A percentile compares a stretch with the other conserved stretches of the same genome.
Conservation (phyloP, 1,140 invertebrate genomes). For the Reticulitermes speratus region DNA sequence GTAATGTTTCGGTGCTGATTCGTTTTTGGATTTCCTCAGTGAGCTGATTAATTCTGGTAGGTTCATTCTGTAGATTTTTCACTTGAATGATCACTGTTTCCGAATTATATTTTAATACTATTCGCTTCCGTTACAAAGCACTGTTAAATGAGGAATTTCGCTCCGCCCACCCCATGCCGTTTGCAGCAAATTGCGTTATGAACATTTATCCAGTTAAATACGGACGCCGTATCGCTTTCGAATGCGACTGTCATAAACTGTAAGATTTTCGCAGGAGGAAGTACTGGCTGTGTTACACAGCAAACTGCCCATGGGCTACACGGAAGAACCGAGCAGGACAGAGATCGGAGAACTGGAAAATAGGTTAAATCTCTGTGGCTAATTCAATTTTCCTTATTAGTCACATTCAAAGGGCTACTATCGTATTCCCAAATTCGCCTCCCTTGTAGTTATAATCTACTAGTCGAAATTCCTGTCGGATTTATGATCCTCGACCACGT, state of each 20-base stretch:
- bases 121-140: neutral
- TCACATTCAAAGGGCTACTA: conserved; percentile 27
- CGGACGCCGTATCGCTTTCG: neutral
- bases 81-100: too few relatives aligned
- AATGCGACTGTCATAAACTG: neutral
- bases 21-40: too few relatives aligned
- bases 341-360: conserved; percentile 27
- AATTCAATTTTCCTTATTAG: conserved; percentile 36
- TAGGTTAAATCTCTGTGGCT: conserved; percentile 33
- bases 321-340: neutral
- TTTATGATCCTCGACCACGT: conserved; percentile 32
- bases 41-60: too few relatives aligned
- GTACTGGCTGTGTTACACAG: neutral
- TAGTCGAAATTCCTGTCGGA: conserved; percentile 25
- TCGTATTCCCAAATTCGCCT: conserved; percentile 18
- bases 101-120: neutral
- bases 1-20: too few relatives aligned
- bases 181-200: neutral
- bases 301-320: neutral
- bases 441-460: neutral
- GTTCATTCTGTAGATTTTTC: too few relatives aligned
- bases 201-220: neutral
- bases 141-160: neutral
- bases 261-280: neutral
- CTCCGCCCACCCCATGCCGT: neutral